These are phyloP conservation scores for Lasioglossum calceatum DNA, from an alignment of 2,888 invertebrate genomes.

Conservation along the genomic window DNA sequence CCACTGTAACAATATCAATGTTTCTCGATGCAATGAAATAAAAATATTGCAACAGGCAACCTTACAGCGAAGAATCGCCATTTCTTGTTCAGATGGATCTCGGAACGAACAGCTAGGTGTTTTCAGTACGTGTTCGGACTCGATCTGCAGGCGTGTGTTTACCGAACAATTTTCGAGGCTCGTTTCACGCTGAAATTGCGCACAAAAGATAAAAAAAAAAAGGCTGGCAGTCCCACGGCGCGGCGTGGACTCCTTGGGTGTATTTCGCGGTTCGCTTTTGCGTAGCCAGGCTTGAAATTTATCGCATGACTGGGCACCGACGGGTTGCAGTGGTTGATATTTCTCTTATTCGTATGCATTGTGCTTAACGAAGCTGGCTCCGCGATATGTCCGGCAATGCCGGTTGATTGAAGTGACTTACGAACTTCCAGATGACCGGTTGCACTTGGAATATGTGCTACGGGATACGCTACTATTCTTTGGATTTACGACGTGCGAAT, in stretches of 20 bases:
- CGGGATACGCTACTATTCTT: conserved; percentile 50
- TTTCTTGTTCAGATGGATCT: background rate
- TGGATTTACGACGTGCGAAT: conserved; percentile 59
- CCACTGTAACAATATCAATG: background rate
- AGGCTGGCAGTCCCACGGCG: background rate
- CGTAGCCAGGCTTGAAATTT: conserved; percentile 45
- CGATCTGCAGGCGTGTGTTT: background rate
- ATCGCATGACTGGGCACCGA: conserved; percentile 50
- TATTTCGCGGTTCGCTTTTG: conserved; percentile 40
- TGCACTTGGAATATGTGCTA: conserved; percentile 49
- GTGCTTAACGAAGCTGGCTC: conserved; percentile 58
- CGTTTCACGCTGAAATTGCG: background rate
- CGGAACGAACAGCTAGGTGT: background rate
- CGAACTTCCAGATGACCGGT: conserved; percentile 60
- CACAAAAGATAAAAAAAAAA: background rate
- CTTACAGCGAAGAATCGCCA: background rate
- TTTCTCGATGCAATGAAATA: background rate
- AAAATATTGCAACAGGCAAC: background rate
- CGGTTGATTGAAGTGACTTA: conserved; percentile 59
- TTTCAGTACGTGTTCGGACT: background rate
- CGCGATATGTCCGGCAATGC: conserved; percentile 51
- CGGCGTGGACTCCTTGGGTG: background rate
- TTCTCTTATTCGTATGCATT: conserved; percentile 56
- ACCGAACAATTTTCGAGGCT: conserved; percentile 2
- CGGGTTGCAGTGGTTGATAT: conserved; percentile 52